A percentile compares a stretch with the other conserved stretches of the same genome.
Evolutionary conservation across 2,797 vertebrate species (phyloP).

Genomic region (Tangara arthus): DNA sequence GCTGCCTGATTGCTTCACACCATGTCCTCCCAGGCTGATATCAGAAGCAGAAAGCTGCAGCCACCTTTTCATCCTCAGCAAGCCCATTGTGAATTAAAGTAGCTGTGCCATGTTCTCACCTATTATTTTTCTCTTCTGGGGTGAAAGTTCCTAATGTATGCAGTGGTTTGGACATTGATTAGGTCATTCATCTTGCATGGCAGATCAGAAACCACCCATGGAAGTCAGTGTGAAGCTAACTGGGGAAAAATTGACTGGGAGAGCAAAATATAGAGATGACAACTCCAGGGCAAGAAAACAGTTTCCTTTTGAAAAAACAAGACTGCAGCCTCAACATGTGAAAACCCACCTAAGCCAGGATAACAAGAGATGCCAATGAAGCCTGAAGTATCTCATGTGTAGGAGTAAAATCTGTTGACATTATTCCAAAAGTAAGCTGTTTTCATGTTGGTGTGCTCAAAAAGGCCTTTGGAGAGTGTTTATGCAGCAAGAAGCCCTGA

Average conservation of each 20-base stretch:
- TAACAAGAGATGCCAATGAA: background rate
- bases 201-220: background rate
- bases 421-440: background rate
- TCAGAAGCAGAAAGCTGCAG: background rate
- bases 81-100: background rate
- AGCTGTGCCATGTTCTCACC: background rate
- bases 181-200: background rate
- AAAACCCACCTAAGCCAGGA: background rate
- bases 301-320: background rate
- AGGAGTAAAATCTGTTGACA: background rate
- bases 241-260: background rate
- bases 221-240: background rate
- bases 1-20: background rate
- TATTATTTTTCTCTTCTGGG: background rate
- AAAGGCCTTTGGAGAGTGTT: background rate
- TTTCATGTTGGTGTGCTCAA: background rate
- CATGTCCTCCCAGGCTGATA: accelerated
- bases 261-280: background rate
- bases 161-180: background rate
- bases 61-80: background rate
- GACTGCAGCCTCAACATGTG: background rate
- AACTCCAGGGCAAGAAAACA: background rate
- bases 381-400: background rate
- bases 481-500: background rate
- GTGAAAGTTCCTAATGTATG: background rate